Evolutionary conservation across 2,797 vertebrate genomes (phyloP).

Genomic region (Coregonus ussuriensis): DNA sequence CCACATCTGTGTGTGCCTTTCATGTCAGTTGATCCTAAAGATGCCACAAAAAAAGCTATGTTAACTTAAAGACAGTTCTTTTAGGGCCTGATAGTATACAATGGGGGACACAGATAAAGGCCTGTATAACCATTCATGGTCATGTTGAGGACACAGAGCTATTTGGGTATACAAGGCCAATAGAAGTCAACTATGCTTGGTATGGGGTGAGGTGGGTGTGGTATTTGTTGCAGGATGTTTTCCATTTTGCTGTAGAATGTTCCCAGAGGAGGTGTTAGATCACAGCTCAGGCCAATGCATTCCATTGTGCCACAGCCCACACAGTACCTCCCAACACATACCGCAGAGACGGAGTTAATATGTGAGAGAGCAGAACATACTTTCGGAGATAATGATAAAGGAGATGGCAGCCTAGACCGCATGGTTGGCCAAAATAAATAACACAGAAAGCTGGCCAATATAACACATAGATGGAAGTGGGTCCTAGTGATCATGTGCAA

Average conservation of each 20-base stretch:
- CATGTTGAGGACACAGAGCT: background rate
- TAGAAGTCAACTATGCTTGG: background rate
- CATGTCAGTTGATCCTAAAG: no score
- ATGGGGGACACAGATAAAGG: conserved; percentile 15
- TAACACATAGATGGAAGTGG: no score
- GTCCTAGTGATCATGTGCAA: background rate
- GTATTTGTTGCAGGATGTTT: conserved; percentile 64
- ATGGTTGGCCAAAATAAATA: no score
- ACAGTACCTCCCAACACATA: conserved; percentile 11
- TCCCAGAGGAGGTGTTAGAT: conserved; percentile 32
- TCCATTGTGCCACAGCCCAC: conserved; percentile 28
- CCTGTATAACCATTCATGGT: background rate
- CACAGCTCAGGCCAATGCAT: conserved; percentile 2
- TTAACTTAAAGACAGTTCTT: no score
- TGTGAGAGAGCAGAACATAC: background rate
- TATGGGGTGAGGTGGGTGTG: conserved; percentile 55
- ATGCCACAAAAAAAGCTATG: no score
- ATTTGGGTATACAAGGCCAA: background rate
- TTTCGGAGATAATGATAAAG: background rate
- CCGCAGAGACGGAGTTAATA: background rate
- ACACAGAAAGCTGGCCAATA: no score
- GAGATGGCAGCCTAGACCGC: conserved; percentile 5
- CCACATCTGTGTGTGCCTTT: no score
- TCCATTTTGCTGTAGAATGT: conserved; percentile 71
- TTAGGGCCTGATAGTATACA: no score